Percentiles rank a stretch among this genome's conserved stretches.
Evolutionary conservation across 1,140 invertebrate species (phyloP).

Genomic region (Polyergus mexicanus): DNA sequence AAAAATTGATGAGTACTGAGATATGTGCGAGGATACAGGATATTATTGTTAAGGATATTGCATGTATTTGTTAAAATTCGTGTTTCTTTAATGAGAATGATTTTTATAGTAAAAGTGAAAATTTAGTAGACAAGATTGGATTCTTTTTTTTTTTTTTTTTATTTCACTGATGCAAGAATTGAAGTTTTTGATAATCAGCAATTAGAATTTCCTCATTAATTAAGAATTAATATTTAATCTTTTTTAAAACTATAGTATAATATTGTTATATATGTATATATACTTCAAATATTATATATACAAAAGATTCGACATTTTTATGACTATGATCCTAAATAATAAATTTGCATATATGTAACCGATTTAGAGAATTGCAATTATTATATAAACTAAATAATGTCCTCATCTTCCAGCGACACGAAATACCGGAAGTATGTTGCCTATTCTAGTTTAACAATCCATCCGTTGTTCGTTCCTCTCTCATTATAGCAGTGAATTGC

Average conservation of each 20-base stretch:
- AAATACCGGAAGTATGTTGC: neutral
- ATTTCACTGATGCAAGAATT: neutral
- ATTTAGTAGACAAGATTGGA: neutral
- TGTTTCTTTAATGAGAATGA: neutral
- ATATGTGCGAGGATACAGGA: neutral
- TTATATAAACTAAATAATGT: constrained; percentile 1
- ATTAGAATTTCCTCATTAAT: neutral
- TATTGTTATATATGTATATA: neutral
- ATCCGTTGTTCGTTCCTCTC: constrained; percentile 38
- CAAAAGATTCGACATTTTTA: neutral
- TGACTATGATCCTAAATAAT: neutral
- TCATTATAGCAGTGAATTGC: constrained; percentile 14
- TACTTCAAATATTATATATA: neutral
- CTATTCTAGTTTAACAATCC: constrained; percentile 37
- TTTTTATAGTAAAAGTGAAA: neutral
- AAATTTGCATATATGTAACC: neutral
- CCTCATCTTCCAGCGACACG: neutral
- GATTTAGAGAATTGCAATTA: constrained; percentile 17
- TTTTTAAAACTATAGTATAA: neutral
- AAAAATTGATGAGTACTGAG: constrained; percentile 23
- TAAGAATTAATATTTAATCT: neutral
- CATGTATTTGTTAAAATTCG: neutral
- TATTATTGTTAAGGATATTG: neutral
- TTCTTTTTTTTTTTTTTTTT: neutral
- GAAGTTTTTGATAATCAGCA: neutral